Conservation (phyloP, 2,888 invertebrate genomes). For the Aelia acuminata region DNA sequence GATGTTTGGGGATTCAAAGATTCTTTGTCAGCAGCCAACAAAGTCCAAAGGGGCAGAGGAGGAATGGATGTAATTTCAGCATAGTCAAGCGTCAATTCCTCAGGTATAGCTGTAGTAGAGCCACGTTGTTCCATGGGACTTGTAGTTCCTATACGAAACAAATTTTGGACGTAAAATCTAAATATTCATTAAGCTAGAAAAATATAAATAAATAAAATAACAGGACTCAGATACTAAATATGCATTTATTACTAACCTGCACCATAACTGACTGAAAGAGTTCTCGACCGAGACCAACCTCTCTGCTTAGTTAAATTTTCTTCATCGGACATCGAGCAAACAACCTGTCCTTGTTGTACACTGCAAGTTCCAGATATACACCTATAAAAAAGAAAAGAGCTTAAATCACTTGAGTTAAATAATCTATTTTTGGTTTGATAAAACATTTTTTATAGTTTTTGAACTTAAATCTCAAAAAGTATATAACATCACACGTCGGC, state of each 20-base stretch:
- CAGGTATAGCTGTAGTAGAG: conserved; percentile 84
- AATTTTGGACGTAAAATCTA: background rate
- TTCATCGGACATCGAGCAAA: conserved; percentile 71
- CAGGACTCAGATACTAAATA: too few species aligned
- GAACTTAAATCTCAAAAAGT: too few species aligned
- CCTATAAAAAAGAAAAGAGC: conserved; percentile 67
- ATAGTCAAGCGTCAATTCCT: conserved; percentile 91
- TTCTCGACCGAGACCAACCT: conserved; percentile 90
- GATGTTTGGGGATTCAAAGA: conserved; percentile 69
- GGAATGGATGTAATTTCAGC: conserved; percentile 98
- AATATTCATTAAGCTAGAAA: background rate
- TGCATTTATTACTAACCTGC: conserved; percentile 63
- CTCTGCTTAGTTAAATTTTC: conserved; percentile 77
- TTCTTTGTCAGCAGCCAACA: conserved; percentile 94
- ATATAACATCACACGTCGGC: too few species aligned
- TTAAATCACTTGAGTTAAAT: too few species aligned
- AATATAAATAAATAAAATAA: background rate
- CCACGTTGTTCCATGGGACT: conserved; percentile 84
- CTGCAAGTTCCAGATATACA: conserved; percentile 78
- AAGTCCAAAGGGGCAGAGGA: conserved; percentile 95
- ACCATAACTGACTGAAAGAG: conserved; percentile 89
- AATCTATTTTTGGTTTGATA: too few species aligned
- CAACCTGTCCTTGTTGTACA: conserved; percentile 69
- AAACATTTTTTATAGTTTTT: too few species aligned
- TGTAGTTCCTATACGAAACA: conserved; percentile 75